Conservation (phyloP, 2,113 vertebrate genomes). For the Geococcyx californianus region DNA sequence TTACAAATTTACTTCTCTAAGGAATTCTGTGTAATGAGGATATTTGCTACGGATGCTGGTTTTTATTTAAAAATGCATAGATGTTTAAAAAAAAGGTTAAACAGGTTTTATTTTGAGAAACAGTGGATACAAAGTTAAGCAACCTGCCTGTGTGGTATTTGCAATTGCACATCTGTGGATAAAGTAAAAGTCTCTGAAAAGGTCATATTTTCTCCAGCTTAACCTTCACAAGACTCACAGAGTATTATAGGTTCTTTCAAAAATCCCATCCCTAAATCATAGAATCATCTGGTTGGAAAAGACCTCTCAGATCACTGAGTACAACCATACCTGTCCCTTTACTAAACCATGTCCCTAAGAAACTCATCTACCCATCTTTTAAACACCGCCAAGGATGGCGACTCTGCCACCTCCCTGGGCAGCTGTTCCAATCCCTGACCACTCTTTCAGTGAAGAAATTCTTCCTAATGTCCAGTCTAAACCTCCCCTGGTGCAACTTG, state of each 20-base stretch:
- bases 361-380: no score
- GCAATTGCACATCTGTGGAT: background rate
- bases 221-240: background rate
- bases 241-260: background rate
- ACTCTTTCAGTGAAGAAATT: no score
- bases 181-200: background rate
- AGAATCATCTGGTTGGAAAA: no score
- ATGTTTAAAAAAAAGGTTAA: background rate
- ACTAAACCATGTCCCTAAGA: no score
- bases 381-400: no score
- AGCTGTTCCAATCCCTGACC: no score
- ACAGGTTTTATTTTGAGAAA: background rate
- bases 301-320: no score
- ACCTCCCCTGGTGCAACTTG: no score
- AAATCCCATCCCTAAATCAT: background rate
- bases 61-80: background rate
- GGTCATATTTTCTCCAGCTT: background rate
- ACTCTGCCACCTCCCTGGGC: no score
- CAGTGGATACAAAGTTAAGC: background rate
- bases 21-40: background rate
- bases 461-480: no score
- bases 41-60: background rate
- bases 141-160: background rate
- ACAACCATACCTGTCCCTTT: no score
- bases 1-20: background rate